A percentile compares a stretch with the other conserved stretches of the same genome.
phyloP scores from a whole-genome alignment of 2,113 vertebrate species.

The Galeopterus variegatus region DNA sequence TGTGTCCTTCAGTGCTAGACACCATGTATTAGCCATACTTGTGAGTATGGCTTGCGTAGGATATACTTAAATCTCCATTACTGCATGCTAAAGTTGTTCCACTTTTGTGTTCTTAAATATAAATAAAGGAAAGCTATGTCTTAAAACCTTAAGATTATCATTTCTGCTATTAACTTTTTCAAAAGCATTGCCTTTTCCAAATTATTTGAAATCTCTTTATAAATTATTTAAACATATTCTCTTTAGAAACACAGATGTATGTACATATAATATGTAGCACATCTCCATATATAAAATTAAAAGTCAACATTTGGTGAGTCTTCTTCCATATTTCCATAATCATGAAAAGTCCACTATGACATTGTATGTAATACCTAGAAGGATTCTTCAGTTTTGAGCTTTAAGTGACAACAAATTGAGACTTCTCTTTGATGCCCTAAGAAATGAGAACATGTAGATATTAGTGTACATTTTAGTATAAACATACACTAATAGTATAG shows the following conservation, averaged over 20 bases:
- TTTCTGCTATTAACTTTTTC: not conserved
- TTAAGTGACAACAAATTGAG: not conserved
- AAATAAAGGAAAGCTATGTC: not conserved
- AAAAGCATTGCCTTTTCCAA: not conserved
- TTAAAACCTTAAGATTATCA: not conserved
- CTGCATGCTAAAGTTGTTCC: not conserved
- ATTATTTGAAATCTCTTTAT: not conserved
- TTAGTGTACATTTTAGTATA: not conserved
- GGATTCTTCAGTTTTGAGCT: not conserved
- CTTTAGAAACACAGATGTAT: not conserved
- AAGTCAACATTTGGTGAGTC: not conserved
- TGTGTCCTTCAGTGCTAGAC: not conserved
- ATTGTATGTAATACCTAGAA: not conserved
- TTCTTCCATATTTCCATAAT: not conserved
- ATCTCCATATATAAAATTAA: not conserved
- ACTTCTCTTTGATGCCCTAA: not conserved
- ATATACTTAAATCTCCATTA: not conserved
- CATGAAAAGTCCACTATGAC: not conserved
- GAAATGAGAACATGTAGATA: not conserved
- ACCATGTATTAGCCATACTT: not conserved
- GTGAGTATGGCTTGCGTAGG: not conserved
- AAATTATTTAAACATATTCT: not conserved
- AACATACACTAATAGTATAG: not conserved
- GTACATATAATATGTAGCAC: not conserved
- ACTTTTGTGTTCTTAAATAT: not conserved